A percentile compares a stretch with the other conserved stretches of the same genome.
Conservation (phyloP, 2,888 invertebrate species). For the Standfussiana lucernea region DNA sequence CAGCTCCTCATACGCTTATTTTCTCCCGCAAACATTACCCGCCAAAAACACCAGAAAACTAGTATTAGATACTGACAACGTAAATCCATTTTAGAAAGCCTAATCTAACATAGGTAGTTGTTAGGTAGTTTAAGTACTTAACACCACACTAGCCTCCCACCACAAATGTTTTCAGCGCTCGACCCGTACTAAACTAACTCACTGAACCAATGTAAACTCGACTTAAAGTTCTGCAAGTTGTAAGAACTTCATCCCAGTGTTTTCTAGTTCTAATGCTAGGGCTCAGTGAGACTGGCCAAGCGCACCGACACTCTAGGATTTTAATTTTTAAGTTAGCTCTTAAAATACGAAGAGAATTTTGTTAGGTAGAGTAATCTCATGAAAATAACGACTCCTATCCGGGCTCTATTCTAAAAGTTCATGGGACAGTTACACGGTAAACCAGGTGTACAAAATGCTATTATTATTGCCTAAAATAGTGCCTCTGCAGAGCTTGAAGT, state of each 20-base stretch:
- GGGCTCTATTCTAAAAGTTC: background rate
- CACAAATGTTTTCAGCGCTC: background rate
- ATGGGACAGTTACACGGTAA: background rate
- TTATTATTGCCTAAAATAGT: background rate
- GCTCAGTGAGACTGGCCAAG: constrained; percentile 34
- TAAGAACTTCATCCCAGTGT: constrained; percentile 32
- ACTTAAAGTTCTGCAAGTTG: constrained; percentile 21
- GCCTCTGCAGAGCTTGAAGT: background rate
- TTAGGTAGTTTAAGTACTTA: constrained; percentile 5
- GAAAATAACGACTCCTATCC: background rate
- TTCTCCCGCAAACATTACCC: background rate
- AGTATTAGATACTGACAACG: background rate
- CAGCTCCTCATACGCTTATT: background rate
- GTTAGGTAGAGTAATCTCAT: background rate
- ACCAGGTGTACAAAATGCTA: background rate
- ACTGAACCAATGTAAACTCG: constrained; percentile 32
- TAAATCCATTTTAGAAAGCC: constrained; percentile 6
- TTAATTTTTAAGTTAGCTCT: constrained; percentile 24
- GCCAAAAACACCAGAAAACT: background rate
- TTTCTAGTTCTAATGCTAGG: constrained; percentile 33
- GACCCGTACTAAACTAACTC: background rate
- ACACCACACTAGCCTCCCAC: too few species aligned
- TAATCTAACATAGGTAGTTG: constrained; percentile 1
- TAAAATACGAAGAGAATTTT: constrained; percentile 2
- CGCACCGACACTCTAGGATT: background rate